A percentile compares a stretch with the other conserved stretches of the same genome.
Evolutionary conservation across 1,140 invertebrate species (phyloP).

Genomic region (Drosophila novamexicana): DNA sequence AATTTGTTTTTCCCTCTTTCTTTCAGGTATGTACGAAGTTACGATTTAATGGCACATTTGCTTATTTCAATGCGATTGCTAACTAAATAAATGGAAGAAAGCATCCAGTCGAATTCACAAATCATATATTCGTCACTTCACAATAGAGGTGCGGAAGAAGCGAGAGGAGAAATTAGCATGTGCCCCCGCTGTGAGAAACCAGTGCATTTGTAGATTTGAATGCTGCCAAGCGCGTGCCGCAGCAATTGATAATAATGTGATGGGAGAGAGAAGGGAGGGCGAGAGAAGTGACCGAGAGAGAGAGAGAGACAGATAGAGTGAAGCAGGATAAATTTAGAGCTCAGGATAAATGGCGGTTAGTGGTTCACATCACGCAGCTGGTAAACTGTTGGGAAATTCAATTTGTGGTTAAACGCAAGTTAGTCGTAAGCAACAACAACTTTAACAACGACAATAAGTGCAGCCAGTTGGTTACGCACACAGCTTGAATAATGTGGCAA

Average conservation of each 20-base stretch:
- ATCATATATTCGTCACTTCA: slow-evolving; percentile 17
- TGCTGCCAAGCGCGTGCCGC: slow-evolving; percentile 30
- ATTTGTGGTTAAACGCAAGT: slow-evolving; percentile 78
- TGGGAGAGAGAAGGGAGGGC: neutral
- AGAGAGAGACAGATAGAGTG: neutral
- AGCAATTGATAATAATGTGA: slow-evolving; percentile 46
- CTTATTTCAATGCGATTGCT: neutral
- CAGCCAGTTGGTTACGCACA: slow-evolving; percentile 37
- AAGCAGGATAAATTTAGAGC: neutral
- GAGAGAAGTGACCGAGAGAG: neutral
- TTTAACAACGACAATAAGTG: slow-evolving; percentile 1
- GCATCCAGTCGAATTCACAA: slow-evolving; percentile 13
- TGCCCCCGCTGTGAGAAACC: slow-evolving; percentile 1
- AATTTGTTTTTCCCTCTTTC: neutral
- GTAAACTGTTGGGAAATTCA: slow-evolving; percentile 77
- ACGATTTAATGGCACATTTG: neutral
- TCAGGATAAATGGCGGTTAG: slow-evolving; percentile 27
- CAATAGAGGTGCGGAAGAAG: neutral
- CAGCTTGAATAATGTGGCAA: slow-evolving; percentile 50
- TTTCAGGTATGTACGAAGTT: slow-evolving; percentile 50
- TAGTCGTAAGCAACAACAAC: slow-evolving; percentile 49
- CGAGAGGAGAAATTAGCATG: slow-evolving; percentile 10
- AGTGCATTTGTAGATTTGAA: slow-evolving; percentile 47
- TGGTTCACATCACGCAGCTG: slow-evolving; percentile 49
- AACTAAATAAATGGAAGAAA: neutral